Conservation (phyloP, 2,113 vertebrate genomes). For the Osmerus eperlanus region DNA sequence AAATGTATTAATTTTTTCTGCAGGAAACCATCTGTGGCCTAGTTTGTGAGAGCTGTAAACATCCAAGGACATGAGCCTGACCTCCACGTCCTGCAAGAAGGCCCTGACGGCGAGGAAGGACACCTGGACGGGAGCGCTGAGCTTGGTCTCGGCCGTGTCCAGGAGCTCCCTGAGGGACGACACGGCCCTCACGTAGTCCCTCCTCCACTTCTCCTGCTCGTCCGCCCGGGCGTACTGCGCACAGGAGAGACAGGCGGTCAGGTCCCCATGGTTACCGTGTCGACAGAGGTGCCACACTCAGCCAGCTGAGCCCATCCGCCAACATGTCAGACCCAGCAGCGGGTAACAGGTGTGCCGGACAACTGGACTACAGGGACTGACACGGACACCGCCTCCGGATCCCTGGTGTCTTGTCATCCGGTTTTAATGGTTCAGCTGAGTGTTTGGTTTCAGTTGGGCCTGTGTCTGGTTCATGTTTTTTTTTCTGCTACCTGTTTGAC, state of each 20-base stretch:
- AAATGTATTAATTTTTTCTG: no score
- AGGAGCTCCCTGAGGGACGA: conserved; percentile 78
- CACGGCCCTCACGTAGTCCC: conserved; percentile 79
- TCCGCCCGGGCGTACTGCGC: conserved; percentile 83
- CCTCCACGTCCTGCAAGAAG: conserved; percentile 88
- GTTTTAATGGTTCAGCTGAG: background rate
- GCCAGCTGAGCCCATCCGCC: no score
- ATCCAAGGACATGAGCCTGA: conserved; percentile 38
- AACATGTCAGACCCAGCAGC: no score
- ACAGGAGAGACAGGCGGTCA: no score
- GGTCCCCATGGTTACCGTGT: no score
- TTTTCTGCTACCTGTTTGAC: conserved; percentile 84
- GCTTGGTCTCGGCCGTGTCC: conserved; percentile 77
- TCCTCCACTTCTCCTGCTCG: conserved; percentile 84
- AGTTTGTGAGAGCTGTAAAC: no score
- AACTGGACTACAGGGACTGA: no score
- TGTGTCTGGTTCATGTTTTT: background rate
- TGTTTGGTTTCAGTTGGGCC: background rate
- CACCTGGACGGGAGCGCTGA: conserved; percentile 78
- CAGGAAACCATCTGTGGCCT: no score
- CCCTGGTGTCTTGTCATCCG: no score
- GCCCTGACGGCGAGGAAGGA: conserved; percentile 82
- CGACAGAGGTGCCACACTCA: no score
- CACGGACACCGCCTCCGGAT: no score
- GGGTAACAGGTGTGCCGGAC: no score